phyloP scores from a whole-genome alignment of 1,140 invertebrate genomes.

The Pseudomyrmex sp. region DNA sequence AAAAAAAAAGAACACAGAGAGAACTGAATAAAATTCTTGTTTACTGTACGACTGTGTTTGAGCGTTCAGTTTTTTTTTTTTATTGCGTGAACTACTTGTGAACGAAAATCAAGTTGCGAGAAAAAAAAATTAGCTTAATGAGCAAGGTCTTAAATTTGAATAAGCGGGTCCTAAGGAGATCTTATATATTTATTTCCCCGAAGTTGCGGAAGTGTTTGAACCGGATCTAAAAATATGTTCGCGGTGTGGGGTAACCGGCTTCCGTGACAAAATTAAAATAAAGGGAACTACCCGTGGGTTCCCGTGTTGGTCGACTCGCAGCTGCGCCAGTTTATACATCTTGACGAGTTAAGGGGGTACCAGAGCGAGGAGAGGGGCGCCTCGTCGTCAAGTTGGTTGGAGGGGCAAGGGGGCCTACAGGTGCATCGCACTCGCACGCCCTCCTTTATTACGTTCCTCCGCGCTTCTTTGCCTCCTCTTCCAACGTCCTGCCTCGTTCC shows the following conservation, averaged over 20 bases:
- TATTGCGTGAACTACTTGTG: too few species aligned
- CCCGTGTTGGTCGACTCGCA: not conserved
- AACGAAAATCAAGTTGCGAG: too few species aligned
- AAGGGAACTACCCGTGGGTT: not conserved
- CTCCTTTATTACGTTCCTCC: conserved; percentile 70
- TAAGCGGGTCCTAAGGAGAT: not conserved
- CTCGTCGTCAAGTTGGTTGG: conserved; percentile 15
- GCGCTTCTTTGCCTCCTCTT: conserved; percentile 59
- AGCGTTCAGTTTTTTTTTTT: too few species aligned
- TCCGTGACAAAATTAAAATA: conserved; percentile 56
- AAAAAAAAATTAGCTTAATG: too few species aligned
- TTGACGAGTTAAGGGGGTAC: conserved; percentile 54
- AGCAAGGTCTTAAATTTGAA: not conserved
- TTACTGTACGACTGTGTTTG: too few species aligned
- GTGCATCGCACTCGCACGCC: conserved; percentile 79
- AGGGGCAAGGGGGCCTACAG: conserved; percentile 70
- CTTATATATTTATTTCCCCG: not conserved
- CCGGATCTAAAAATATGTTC: conserved; percentile 39
- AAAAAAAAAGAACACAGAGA: too few species aligned
- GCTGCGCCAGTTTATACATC: conserved; percentile 38
- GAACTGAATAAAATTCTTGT: too few species aligned
- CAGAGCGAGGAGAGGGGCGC: conserved; percentile 3
- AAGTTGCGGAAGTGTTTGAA: conserved; percentile 46
- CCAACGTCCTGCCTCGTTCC: conserved; percentile 19
- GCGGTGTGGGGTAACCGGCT: conserved; percentile 34